Evolutionary conservation across 2,797 vertebrate genomes (phyloP).

Genomic region (Cryptoblepharus egeriae): DNA sequence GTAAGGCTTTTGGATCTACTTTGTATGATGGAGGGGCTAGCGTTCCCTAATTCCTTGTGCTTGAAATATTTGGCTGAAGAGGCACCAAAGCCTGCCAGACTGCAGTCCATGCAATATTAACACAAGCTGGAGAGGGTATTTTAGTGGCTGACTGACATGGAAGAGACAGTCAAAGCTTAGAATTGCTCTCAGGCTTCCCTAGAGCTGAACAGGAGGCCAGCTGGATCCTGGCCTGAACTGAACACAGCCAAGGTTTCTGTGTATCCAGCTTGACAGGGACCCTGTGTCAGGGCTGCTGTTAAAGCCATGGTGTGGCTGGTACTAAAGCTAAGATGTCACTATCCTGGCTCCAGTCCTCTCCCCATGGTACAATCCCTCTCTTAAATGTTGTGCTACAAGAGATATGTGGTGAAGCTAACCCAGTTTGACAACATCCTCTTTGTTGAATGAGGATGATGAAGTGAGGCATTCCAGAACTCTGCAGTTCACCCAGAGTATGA

Average conservation of each 20-base stretch:
- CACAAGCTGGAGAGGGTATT: conserved; percentile 56
- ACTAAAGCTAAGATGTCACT: conserved; percentile 12
- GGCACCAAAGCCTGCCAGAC: conserved; percentile 13
- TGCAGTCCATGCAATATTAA: conserved; percentile 45
- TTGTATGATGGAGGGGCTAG: rapidly evolving
- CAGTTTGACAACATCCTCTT: conserved; percentile 11
- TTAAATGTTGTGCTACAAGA: background rate
- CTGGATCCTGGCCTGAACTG: conserved; percentile 12
- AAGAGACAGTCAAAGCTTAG: conserved; percentile 39
- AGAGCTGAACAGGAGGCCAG: conserved; percentile 18
- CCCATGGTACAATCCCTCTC: background rate
- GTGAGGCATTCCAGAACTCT: background rate
- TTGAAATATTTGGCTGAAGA: conserved; percentile 20
- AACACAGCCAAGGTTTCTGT: conserved; percentile 15
- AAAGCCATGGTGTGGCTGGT: conserved; percentile 23
- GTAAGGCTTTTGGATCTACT: background rate
- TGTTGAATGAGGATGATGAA: background rate
- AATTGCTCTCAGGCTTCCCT: conserved; percentile 27
- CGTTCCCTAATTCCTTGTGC: conserved; percentile 2
- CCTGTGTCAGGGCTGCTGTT: conserved; percentile 13
- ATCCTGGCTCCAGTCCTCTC: conserved; percentile 10
- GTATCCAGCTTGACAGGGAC: conserved; percentile 14
- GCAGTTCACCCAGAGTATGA: background rate
- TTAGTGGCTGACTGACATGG: conserved; percentile 20
- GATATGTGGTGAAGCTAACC: conserved; percentile 6